These are phyloP conservation scores for Scolopax bukidnonensis DNA, from an alignment of 2,797 vertebrate genomes.

Conservation along the genomic window DNA sequence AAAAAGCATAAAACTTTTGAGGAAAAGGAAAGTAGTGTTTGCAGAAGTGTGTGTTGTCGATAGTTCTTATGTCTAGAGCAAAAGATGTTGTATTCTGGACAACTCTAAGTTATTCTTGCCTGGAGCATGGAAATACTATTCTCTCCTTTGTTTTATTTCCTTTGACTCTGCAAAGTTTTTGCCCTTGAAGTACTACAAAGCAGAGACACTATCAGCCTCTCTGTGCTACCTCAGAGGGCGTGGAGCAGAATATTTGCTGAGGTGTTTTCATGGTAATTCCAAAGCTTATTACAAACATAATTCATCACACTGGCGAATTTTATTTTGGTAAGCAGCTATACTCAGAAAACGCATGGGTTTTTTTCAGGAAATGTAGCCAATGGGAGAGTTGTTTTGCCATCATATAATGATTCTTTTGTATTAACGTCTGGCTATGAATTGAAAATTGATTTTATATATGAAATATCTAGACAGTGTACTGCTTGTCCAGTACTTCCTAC, in stretches of 20 bases:
- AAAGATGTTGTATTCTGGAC: neutral
- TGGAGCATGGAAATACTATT: slow-evolving; percentile 15
- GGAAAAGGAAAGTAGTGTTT: neutral
- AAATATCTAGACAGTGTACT: neutral
- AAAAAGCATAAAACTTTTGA: neutral
- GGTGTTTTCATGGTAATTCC: neutral
- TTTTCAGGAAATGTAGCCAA: slow-evolving; percentile 2
- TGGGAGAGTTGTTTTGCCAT: neutral
- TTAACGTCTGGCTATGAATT: neutral
- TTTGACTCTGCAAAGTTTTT: slow-evolving; percentile 14
- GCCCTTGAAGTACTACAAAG: neutral
- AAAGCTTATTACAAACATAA: neutral
- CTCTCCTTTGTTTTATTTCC: neutral
- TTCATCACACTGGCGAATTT: neutral
- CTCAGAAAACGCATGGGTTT: neutral
- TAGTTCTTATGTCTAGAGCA: neutral
- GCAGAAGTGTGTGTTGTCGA: neutral
- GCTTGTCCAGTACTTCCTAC: neutral
- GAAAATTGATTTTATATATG: neutral
- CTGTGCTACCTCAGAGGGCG: neutral
- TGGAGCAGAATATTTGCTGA: slow-evolving; percentile 24
- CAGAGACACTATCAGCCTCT: neutral
- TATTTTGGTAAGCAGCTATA: slow-evolving; percentile 12
- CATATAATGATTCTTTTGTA: neutral
- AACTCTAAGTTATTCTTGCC: neutral